Evolutionary conservation across 2,888 invertebrate genomes (phyloP).

Genomic region (Coelinius sp.): DNA sequence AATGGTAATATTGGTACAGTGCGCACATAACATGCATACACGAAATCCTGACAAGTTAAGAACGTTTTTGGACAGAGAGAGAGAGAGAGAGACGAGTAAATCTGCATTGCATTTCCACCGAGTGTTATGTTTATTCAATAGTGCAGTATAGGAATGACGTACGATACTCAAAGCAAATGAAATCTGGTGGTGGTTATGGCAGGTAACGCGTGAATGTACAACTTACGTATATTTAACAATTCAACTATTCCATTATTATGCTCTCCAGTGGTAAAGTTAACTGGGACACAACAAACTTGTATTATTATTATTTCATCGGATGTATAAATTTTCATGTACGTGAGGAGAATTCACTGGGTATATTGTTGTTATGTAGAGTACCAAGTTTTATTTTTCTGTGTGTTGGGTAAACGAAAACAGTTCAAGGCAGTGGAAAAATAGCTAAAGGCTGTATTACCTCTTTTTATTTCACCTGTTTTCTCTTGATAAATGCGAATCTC

Average conservation of each 20-base stretch:
- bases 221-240: constrained; percentile 14
- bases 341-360: neutral
- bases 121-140: constrained; percentile 26
- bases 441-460: neutral
- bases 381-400: neutral
- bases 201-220: neutral
- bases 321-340: neutral
- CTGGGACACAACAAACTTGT: neutral
- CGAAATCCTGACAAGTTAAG: constrained; percentile 30
- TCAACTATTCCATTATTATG: constrained; percentile 4
- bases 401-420: neutral
- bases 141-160: constrained; percentile 25
- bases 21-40: neutral
- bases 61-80: constrained; percentile 28
- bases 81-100: neutral
- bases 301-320: neutral
- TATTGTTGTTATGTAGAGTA: neutral
- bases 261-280: neutral
- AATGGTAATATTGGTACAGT: constrained; percentile 28
- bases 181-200: neutral
- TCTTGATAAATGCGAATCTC: constrained; percentile 5
- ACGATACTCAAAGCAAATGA: constrained; percentile 6
- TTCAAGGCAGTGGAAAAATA: neutral
- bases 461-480: neutral
- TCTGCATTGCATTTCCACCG: neutral